Evolutionary conservation across 37 sponge, comb jelly and placozoan species (phyloP).

Genomic region (Tethya wilhelma): DNA sequence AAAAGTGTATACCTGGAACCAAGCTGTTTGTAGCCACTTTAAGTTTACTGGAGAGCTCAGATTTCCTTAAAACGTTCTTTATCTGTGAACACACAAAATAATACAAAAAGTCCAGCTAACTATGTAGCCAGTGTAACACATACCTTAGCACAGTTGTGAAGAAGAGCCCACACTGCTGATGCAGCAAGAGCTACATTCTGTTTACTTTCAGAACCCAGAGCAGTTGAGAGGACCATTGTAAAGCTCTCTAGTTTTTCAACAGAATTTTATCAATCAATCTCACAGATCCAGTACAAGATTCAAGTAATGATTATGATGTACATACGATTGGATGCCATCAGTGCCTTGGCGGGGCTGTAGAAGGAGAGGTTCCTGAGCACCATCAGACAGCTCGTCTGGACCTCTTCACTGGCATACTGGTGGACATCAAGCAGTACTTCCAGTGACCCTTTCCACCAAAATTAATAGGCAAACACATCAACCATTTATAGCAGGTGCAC

Average conservation of each 20-base stretch:
- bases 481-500: not conserved
- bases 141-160: constrained; percentile 68
- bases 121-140: not conserved
- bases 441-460: not conserved
- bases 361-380: constrained; percentile 72
- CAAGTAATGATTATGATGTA: not conserved
- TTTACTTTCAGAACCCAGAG: constrained; percentile 18
- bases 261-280: not conserved
- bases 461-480: not conserved
- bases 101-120: no score
- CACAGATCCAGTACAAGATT: not conserved
- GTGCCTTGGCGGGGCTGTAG: constrained; percentile 67
- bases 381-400: constrained; percentile 20
- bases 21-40: no score
- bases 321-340: constrained; percentile 61
- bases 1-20: no score
- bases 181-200: constrained; percentile 27
- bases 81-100: no score
- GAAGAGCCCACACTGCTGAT: constrained; percentile 64
- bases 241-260: constrained; percentile 17
- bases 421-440: constrained; percentile 61
- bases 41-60: no score
- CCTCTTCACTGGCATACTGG: not conserved
- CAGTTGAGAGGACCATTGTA: constrained; percentile 11
- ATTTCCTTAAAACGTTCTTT: no score